These are phyloP conservation scores for Paragorgia papillata DNA, from an alignment of 92 coral and sea anemone species.

Conservation along the genomic window DNA sequence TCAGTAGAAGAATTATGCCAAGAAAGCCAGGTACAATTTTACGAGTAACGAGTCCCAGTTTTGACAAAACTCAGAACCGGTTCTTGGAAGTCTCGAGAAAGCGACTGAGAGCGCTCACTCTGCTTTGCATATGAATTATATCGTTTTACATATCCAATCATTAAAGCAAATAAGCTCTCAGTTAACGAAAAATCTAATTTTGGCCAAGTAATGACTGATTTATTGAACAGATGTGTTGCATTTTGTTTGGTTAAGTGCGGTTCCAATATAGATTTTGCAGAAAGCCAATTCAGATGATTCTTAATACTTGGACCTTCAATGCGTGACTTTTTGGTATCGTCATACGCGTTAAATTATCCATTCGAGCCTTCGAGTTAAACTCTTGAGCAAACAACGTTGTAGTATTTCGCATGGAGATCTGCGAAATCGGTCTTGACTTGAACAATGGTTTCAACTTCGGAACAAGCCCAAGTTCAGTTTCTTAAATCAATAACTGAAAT, in stretches of 20 bases:
- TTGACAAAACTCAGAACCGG: too few relatives aligned
- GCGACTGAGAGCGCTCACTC: not conserved
- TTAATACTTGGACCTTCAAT: not conserved
- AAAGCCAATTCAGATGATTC: not conserved
- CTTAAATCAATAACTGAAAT: not conserved
- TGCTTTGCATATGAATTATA: not conserved
- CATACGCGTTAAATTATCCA: too few relatives aligned
- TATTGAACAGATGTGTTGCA: slow-evolving; percentile 36
- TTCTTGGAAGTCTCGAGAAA: too few relatives aligned
- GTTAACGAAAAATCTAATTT: slow-evolving; percentile 12
- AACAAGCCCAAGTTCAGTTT: not conserved
- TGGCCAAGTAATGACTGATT: slow-evolving; percentile 29
- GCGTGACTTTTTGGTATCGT: not conserved
- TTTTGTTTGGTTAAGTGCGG: slow-evolving; percentile 21
- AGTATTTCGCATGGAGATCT: not conserved
- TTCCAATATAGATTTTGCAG: not conserved
- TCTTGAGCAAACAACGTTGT: slow-evolving; percentile 23
- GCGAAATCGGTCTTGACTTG: not conserved
- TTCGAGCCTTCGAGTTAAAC: too few relatives aligned
- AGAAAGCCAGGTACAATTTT: too few relatives aligned
- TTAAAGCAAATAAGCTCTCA: not conserved
- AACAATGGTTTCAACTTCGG: not conserved
- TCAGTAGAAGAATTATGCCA: not conserved
- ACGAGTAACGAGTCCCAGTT: too few relatives aligned
- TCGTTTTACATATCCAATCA: not conserved